Conservation (phyloP, 2,888 invertebrate genomes). For the Drosophila bunnanda region DNA sequence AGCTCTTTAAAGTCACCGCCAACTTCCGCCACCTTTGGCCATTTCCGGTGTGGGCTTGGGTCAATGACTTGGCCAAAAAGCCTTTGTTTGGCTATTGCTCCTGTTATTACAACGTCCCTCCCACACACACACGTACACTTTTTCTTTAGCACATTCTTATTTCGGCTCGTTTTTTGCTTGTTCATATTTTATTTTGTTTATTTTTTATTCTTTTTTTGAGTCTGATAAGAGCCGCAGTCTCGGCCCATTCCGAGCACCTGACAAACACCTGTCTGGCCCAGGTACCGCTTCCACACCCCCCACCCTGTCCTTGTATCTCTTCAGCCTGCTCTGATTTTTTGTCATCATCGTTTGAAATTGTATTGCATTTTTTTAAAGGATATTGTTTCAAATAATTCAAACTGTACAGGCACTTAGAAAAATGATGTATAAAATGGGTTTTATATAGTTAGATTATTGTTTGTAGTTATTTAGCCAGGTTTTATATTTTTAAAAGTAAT, state of each 20-base stretch:
- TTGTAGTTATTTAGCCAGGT: neutral
- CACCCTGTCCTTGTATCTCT: neutral
- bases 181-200: too few species aligned
- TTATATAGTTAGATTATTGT: neutral
- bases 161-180: conserved; percentile 19
- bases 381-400: conserved; percentile 82
- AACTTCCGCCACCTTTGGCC: conserved; percentile 16
- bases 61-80: conserved; percentile 62
- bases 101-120: conserved; percentile 53
- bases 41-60: conserved; percentile 30
- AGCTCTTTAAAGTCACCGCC: conserved; percentile 21
- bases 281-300: conserved; percentile 26
- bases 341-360: conserved; percentile 73
- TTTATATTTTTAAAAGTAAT: neutral
- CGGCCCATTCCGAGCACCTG: conserved; percentile 42
- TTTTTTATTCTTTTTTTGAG: neutral
- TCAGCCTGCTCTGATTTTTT: conserved; percentile 58
- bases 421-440: neutral
- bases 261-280: conserved; percentile 73
- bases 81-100: conserved; percentile 52
- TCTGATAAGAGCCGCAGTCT: conserved; percentile 67
- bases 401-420: conserved; percentile 36
- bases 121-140: conserved; percentile 13
- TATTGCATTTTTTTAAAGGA: conserved; percentile 75
- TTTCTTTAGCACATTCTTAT: conserved; percentile 35